Base-by-base conservation (phyloP, 2,888 invertebrate species). In the Dyspetes luteomarginatus region DNA sequence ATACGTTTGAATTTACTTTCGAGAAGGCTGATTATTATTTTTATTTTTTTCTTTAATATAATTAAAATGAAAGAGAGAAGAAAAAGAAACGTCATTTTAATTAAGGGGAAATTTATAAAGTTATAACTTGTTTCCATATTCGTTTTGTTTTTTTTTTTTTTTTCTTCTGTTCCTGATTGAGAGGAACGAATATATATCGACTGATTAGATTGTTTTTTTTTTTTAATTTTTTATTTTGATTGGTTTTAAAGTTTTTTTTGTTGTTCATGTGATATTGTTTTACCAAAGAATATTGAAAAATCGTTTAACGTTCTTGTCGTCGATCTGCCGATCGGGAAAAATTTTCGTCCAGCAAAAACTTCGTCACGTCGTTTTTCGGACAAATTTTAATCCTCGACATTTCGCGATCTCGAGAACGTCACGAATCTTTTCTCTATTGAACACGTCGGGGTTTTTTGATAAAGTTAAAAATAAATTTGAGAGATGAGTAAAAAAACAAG, bases 201-300 rank as follows among this genome's bases (percentile, higher is more conserved):
- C 89, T 90, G 90, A 91, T 91, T 90, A 91, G 90, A 89, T 80
- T 89, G 89, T 86, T 85, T 78, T 84, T 72, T 85, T 85, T 84
- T n/a, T n/a, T n/a, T n/a, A n/a, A n/a, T n/a, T n/a, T n/a, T n/a
- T n/a, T n/a, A n/a, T n/a, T n/a, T 86, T 84, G 85, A 90, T 90
- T 90, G 90, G 89, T 90, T 90, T 78, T 87, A 87, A 88, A 88
- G 85, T 81, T 83, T 84, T 88, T 81, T 82, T 84, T 87, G 85
- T 89, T 89, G 87, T 88, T 89, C 86, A 90, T 92, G 92, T 92
- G 92, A 92, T 92, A 92, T 91, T 89, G 88, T 90, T 87, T 91
- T 92, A 92, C 92, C 92, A 92, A 92, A 92, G 92, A 92, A 90
- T 90, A 90, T 90, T 89, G 87, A 86, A 88, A 91, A 90, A 89